Evolutionary conservation across 2,113 vertebrate genomes (phyloP), one percentile per base, ranked within the genome.

Genomic region (Cynocephalus volans): DNA sequence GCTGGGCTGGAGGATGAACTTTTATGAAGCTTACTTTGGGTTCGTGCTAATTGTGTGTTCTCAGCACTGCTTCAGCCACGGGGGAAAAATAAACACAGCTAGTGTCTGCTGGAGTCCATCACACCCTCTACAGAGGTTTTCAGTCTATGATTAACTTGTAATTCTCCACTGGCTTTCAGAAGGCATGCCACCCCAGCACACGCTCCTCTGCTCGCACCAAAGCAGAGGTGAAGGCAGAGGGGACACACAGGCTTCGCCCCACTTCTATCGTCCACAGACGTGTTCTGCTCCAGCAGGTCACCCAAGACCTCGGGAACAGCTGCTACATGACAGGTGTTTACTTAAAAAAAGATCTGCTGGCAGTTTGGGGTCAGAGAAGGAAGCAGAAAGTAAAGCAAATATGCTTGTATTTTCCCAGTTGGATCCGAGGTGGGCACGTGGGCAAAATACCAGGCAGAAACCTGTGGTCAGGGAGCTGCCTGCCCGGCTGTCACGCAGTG

Each of bases 401-500:
- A 52, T 2, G 5, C 52, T 67, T 7, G 0, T 31, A 4, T 54
- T 75, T 69, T 64, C 67, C 45, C 50, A 18, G 81, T 28, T 64
- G 58, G 24, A 41, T 45, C 41, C 1, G 13, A 80, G 90, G 77
- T 11, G 3, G 54, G 52, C 28, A 0, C 67, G 4, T 90, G 82
- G 62, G 28, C 24, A 4, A 64, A 45, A 8, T 17, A 13, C 24
- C 58, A 9, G 76, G 33, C 33, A 4, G 50, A 45, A 21, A 36
- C 3, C 17, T 0, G 1, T 1, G 6, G 72, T 41, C 15, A 1
- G 62, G n/a, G 62, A 41, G 18, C 1, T 2, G 21, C 41, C 52
- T 52, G 15, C 36, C 6, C 26, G 0, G 9, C 19, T 0, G 9
- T 60, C 2, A 1, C 5, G 11, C 31, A 48, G 45, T 1, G 3